Percentiles rank a stretch among this genome's conserved stretches.
Conservation (phyloP, 2,797 vertebrate genomes). For the Adelosebastes latens region DNA sequence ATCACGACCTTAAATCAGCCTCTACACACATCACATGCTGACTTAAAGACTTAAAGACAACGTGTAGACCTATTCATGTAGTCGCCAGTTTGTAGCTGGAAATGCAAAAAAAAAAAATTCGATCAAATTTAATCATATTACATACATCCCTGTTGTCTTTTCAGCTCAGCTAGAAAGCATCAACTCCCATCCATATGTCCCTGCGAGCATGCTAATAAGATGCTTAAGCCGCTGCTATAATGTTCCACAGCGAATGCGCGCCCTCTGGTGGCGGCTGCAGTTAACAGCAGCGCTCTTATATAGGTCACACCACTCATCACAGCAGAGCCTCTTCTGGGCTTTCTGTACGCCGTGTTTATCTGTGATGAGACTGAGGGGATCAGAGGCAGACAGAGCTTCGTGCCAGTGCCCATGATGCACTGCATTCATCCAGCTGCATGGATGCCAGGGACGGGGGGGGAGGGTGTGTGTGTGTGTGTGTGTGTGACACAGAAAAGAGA, state of each 20-base stretch:
- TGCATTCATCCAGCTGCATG: constrained; percentile 58
- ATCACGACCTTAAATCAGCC: constrained; percentile 38
- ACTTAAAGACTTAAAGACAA: not conserved
- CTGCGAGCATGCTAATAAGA: not conserved
- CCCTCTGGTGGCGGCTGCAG: constrained; percentile 32
- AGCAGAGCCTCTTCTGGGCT: constrained; percentile 39
- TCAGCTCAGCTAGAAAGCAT: not conserved
- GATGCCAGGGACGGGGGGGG: constrained; percentile 21
- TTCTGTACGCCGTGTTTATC: constrained; percentile 48
- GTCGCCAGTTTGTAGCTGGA: not conserved
- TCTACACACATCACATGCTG: not conserved
- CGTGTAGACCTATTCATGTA: not conserved
- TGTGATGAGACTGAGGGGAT: constrained; percentile 58
- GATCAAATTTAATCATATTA: not conserved
- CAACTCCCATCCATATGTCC: not conserved
- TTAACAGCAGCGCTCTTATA: constrained; percentile 33
- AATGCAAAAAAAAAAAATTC: too few species aligned
- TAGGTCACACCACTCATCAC: constrained; percentile 61
- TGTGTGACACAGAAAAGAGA: constrained; percentile 13
- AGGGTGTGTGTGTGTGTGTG: too few species aligned
- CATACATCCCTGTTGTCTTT: not conserved
- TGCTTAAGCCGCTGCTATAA: not conserved
- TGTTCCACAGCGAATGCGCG: not conserved
- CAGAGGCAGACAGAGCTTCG: constrained; percentile 57
- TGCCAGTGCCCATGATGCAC: constrained; percentile 67